Evolutionary conservation across 2,113 vertebrate genomes (phyloP).

Genomic region (Psettodes erumei): DNA sequence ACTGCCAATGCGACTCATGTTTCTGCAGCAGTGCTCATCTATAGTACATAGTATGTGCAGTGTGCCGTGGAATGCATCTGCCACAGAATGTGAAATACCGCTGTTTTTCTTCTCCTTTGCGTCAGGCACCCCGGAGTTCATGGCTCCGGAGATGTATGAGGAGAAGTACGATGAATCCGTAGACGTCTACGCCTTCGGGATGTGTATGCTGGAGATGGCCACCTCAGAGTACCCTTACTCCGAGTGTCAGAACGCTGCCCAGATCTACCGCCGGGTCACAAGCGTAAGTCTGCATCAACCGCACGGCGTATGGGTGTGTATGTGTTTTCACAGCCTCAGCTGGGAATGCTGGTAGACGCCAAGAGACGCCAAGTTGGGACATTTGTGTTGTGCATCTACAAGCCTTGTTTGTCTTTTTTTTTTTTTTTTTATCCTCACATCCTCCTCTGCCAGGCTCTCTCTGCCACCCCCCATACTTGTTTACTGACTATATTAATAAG

Average conservation of each 20-base stretch:
- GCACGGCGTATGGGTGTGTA: not conserved
- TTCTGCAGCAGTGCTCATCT: too few species aligned
- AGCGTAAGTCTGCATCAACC: slow-evolving; percentile 88
- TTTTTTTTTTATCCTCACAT: slow-evolving; percentile 5
- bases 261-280: slow-evolving; percentile 99
- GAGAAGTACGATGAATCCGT: slow-evolving; percentile 99
- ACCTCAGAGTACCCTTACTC: slow-evolving; percentile 99
- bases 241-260: slow-evolving; percentile 98
- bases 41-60: too few species aligned
- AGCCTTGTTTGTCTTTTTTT: not conserved
- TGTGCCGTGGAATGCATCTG: too few species aligned
- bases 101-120: slow-evolving; percentile 83
- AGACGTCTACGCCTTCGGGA: slow-evolving; percentile 99
- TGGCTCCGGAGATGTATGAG: slow-evolving; percentile 99
- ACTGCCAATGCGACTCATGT: too few species aligned
- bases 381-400: not conserved
- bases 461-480: slow-evolving; percentile 47
- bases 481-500: slow-evolving; percentile 67
- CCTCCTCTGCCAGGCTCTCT: not conserved
- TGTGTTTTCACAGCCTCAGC: not conserved
- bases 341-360: not conserved
- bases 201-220: slow-evolving; percentile 99
- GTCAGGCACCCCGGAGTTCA: slow-evolving; percentile 98
- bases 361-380: not conserved
- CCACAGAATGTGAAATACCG: not conserved